phyloP scores from a whole-genome alignment of 1,140 invertebrate genomes.

The Drosophila busckii region DNA sequence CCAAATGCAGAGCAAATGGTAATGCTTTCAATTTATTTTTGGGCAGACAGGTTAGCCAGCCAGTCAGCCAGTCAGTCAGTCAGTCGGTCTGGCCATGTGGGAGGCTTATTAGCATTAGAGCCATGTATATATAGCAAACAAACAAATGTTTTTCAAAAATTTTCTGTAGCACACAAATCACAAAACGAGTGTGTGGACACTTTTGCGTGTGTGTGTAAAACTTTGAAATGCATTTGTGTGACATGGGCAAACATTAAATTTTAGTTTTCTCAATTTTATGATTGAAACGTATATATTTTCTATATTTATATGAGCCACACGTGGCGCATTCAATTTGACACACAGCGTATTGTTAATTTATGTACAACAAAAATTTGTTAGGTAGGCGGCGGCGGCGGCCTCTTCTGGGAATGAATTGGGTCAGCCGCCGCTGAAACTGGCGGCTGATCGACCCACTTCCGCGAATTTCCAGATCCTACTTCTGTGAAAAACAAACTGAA shows the following conservation, averaged over 20 bases:
- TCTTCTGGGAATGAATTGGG: slow-evolving; percentile 17
- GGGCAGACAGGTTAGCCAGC: slow-evolving; percentile 44
- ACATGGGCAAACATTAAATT: no score
- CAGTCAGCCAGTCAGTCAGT: slow-evolving; percentile 28
- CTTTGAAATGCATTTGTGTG: slow-evolving; percentile 15
- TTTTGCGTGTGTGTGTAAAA: slow-evolving; percentile 3
- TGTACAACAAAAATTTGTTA: neutral
- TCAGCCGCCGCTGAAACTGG: neutral
- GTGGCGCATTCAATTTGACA: slow-evolving; percentile 35
- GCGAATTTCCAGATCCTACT: slow-evolving; percentile 9
- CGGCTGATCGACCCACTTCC: slow-evolving; percentile 19
- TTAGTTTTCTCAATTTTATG: neutral
- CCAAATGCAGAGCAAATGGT: slow-evolving; percentile 19
- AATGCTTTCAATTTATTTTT: slow-evolving; percentile 51
- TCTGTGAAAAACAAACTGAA: slow-evolving; percentile 13
- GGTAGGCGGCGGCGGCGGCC: slow-evolving; percentile 1
- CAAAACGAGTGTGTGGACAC: slow-evolving; percentile 20
- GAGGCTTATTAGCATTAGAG: slow-evolving; percentile 68
- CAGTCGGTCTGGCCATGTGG: slow-evolving; percentile 58
- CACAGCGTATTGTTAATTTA: slow-evolving; percentile 14
- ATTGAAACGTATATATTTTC: no score
- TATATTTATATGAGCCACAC: slow-evolving; percentile 19
- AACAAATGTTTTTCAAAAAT: slow-evolving; percentile 1
- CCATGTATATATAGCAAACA: slow-evolving; percentile 4
- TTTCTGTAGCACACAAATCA: slow-evolving; percentile 13